Evolutionary conservation across 2,113 vertebrate species (phyloP), one percentile per base, ranked within the genome.

Genomic region (Smithornis capensis): DNA sequence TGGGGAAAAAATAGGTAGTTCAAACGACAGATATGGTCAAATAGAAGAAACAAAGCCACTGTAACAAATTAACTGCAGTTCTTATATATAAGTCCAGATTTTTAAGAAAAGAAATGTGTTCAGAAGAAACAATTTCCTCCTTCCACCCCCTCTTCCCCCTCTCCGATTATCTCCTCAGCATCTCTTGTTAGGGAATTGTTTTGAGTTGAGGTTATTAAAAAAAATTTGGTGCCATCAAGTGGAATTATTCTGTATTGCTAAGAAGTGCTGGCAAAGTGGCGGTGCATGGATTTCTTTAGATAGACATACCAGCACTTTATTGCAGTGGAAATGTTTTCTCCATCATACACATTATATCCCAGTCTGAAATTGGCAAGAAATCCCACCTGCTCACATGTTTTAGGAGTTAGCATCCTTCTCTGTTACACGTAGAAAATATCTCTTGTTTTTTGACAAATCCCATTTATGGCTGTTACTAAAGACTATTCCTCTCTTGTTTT

Each of bases 221-320:
- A 91, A 97, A 97, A 92, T 97, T 89, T 98, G 96, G 97, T 97
- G 97, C 97, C 97, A 97, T 97, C 98, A 69, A 94, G 97, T 97
- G 98, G 97, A 83, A 49, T 88, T 60, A 6, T 1, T 87, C 15
- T 94, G 89, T 94, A 97, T 78, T 98, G 94, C 96, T 95, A 78
- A 85, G 59, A 60, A 76, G n/a, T 81, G 47, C 47, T 80, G 49
- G 16, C 22, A 49, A 38, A 83, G 55, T 14, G 33, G 27, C 49
- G 73, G 35, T 10, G 35, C 40, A 22, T 3, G 14, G 63, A 56
- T 91, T 87, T 70, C 28, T n/a, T 37, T 23, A 83, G 47, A 35
- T 55, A 63, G 37, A 70, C 18, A 18, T 7, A 33, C 4, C 27
- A 52, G 28, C 11, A 37, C 14, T 63, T 42, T 18, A 14, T 11